Conservation (phyloP, 2,113 vertebrate species). For the Tyto alba region DNA sequence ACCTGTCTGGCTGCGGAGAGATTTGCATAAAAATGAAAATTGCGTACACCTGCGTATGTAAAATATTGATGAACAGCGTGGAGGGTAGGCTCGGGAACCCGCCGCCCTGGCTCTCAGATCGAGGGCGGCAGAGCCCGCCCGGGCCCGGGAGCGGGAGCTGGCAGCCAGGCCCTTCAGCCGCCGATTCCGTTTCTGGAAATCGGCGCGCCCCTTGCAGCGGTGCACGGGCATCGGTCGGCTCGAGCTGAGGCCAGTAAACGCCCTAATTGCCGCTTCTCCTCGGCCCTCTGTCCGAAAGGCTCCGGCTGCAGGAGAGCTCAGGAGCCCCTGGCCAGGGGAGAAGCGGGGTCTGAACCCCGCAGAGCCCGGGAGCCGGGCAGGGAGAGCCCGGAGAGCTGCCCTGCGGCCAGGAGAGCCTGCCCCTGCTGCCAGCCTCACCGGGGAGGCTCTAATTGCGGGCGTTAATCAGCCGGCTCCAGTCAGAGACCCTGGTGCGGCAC, state of each 20-base stretch:
- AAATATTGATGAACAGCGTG: background rate
- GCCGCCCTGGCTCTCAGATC: background rate
- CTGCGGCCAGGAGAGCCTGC: background rate
- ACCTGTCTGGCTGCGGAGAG: constrained; percentile 51
- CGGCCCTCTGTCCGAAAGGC: background rate
- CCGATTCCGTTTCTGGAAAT: too few relatives aligned
- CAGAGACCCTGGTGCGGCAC: background rate
- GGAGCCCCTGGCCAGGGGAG: too few relatives aligned
- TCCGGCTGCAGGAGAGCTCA: rapidly evolving
- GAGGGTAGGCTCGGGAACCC: background rate
- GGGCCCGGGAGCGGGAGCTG: too few relatives aligned
- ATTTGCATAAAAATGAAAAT: constrained; percentile 66
- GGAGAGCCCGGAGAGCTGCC: too few relatives aligned
- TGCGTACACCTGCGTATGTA: background rate
- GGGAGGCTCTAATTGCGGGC: background rate
- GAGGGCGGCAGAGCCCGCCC: background rate
- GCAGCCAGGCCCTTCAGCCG: background rate
- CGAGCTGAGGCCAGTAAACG: background rate
- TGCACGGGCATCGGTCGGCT: too few relatives aligned
- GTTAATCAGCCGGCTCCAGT: background rate
- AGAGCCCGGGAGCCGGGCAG: too few relatives aligned
- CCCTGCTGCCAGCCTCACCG: background rate
- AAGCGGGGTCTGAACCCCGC: rapidly evolving
- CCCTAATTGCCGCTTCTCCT: background rate
- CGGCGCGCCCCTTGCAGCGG: too few relatives aligned